Evolutionary conservation across 1,140 invertebrate species (phyloP), one percentile per base, ranked within the genome.

Genomic region (Monochamus saltuarius): DNA sequence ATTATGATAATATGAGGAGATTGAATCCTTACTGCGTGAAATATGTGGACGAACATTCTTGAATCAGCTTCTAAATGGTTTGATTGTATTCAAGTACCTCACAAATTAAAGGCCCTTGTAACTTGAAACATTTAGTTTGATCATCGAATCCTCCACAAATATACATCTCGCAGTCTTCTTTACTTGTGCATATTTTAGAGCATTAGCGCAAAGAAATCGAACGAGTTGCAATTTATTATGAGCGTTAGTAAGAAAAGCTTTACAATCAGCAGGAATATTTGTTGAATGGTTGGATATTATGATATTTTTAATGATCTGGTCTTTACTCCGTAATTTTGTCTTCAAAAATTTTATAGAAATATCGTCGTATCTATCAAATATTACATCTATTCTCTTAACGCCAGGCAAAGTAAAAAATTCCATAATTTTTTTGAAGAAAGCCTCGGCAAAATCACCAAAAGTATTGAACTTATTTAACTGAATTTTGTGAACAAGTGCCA

Each of bases 81-180:
- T 17, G 54, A 63, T 56, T 63, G 54, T 56, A 59, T 49, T 63
- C 61, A 59, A 38, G 46, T 56, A 46, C 61, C 39, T 59, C 60
- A 63, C 29, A 55, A 63, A 62, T 35, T 66, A 17, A 66, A 59
- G 56, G 63, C 7, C 56, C 56, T 59, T 59, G 61, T 62, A 53
- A 35, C 19, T 64, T 60, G 50, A 60, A 66, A 57, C 61, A 64
- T 60, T 64, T 64, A 61, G 53, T 64, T 66, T 61, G 54, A 60
- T 66, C 64, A 52, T 66, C 35, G 55, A 62, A 62, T 66, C 57
- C 56, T 62, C 52, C 56, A 66, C 64, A 62, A 66, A 66, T 59
- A 46, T 62, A 65, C 40, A 65, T 14, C 47, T 59, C 59, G 54
- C 61, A 59, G 34, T 66, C 56, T 59, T 59, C 49, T 37, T 59